phyloP scores from a whole-genome alignment of 2,113 vertebrate genomes.

The Scytalopus superciliaris region DNA sequence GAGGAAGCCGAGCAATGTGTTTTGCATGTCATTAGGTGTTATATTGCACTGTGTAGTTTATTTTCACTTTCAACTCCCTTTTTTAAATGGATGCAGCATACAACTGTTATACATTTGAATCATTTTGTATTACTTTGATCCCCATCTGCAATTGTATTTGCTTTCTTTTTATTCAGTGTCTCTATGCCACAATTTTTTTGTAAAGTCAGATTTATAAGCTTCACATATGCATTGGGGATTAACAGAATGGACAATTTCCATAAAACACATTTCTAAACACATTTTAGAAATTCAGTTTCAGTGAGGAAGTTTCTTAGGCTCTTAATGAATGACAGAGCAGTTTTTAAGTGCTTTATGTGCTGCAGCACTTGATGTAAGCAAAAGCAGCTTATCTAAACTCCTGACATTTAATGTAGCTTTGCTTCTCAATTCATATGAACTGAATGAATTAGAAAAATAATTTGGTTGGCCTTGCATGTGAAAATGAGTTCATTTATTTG shows the following conservation, averaged over 20 bases:
- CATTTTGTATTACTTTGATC: background rate
- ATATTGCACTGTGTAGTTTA: background rate
- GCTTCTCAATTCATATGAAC: background rate
- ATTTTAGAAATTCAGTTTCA: background rate
- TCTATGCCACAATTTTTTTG: background rate
- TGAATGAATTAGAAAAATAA: background rate
- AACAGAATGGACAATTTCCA: background rate
- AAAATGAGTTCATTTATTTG: background rate
- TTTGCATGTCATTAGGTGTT: background rate
- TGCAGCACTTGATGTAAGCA: background rate
- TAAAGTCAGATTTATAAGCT: background rate
- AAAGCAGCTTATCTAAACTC: conserved; percentile 39
- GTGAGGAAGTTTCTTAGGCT: conserved; percentile 32
- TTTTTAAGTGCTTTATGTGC: conserved; percentile 41
- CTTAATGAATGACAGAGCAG: conserved; percentile 19
- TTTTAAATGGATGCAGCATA: background rate
- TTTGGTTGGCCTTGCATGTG: background rate
- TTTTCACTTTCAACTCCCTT: background rate
- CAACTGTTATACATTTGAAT: background rate
- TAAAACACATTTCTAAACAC: background rate
- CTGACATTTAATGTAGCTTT: conserved; percentile 22
- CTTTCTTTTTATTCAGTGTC: background rate
- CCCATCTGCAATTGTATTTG: background rate
- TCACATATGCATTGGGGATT: background rate
- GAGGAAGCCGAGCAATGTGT: background rate